Evolutionary conservation across 2,888 invertebrate species (phyloP).

Genomic region (Sesamia inferens): DNA sequence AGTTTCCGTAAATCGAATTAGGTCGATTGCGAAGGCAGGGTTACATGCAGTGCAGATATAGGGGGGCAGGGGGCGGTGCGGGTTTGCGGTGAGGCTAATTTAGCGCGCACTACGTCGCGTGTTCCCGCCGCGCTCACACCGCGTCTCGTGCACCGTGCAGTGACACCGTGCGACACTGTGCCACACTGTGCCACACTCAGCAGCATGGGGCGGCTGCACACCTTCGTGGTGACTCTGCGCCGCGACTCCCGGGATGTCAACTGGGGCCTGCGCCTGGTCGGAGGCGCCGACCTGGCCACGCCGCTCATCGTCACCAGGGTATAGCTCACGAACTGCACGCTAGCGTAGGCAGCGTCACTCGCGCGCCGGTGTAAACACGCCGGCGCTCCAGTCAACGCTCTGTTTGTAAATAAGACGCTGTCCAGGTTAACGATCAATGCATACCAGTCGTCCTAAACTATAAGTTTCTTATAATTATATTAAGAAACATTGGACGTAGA

Average conservation of each 20-base stretch:
- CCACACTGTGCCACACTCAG: conserved; percentile 25
- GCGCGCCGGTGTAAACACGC: conserved; percentile 83
- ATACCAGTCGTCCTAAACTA: conserved; percentile 8
- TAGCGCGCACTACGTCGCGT: conserved; percentile 86
- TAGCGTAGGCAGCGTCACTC: conserved; percentile 38
- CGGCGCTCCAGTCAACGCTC: conserved; percentile 67
- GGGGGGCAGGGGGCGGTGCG: conserved; percentile 77
- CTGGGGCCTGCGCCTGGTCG: conserved; percentile 97
- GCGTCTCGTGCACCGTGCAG: conserved; percentile 77
- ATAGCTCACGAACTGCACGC: conserved; percentile 70
- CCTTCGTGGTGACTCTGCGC: conserved; percentile 93
- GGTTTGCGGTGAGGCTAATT: conserved; percentile 83
- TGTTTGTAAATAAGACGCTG: conserved; percentile 64
- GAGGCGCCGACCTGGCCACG: conserved; percentile 95
- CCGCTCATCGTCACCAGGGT: conserved; percentile 97
- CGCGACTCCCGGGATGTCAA: conserved; percentile 93
- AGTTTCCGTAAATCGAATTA: conserved; percentile 84
- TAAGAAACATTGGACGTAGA: conserved; percentile 9
- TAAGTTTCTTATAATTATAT: conserved; percentile 25
- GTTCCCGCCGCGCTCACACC: conserved; percentile 82
- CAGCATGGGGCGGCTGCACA: conserved; percentile 93
- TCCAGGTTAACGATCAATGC: conserved; percentile 49
- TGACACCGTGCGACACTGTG: conserved; percentile 58
- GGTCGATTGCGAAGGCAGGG: conserved; percentile 86
- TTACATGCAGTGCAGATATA: conserved; percentile 76